These are phyloP conservation scores for Sebastes cheni DNA, from an alignment of 2,797 vertebrate species.

Conservation along the genomic window DNA sequence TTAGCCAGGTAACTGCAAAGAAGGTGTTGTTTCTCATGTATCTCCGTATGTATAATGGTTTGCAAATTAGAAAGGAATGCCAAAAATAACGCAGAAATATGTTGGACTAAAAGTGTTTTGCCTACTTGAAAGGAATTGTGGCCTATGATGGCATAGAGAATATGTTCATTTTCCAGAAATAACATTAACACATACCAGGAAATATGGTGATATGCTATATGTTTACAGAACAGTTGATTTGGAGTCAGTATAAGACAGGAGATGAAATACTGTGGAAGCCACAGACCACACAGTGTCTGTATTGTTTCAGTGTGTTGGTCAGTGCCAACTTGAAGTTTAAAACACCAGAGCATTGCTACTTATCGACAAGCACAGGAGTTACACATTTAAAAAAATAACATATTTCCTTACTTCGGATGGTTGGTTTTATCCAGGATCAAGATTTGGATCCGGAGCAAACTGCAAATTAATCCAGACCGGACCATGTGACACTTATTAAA, in stretches of 20 bases:
- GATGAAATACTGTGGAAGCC: constrained; percentile 40
- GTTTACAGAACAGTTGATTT: constrained; percentile 42
- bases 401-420: constrained; percentile 7
- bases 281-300: constrained; percentile 40
- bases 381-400: constrained; percentile 21
- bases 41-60: constrained; percentile 13
- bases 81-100: constrained; percentile 30
- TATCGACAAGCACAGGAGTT: constrained; percentile 35
- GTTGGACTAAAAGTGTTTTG: constrained; percentile 6
- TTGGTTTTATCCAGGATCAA: constrained; percentile 19
- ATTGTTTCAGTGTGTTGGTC: constrained; percentile 21
- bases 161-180: constrained; percentile 34
- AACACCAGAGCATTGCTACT: constrained; percentile 9
- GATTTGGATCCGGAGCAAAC: neutral
- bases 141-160: neutral
- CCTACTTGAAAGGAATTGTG: neutral
- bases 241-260: neutral
- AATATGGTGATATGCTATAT: constrained; percentile 39
- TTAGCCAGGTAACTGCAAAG: neutral
- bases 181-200: constrained; percentile 32
- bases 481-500: neutral
- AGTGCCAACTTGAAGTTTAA: constrained; percentile 9
- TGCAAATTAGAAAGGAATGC: constrained; percentile 28
- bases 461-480: neutral
- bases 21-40: constrained; percentile 11